Evolutionary conservation across 1,140 invertebrate species (phyloP).

Genomic region (Harpegnathos saltator): DNA sequence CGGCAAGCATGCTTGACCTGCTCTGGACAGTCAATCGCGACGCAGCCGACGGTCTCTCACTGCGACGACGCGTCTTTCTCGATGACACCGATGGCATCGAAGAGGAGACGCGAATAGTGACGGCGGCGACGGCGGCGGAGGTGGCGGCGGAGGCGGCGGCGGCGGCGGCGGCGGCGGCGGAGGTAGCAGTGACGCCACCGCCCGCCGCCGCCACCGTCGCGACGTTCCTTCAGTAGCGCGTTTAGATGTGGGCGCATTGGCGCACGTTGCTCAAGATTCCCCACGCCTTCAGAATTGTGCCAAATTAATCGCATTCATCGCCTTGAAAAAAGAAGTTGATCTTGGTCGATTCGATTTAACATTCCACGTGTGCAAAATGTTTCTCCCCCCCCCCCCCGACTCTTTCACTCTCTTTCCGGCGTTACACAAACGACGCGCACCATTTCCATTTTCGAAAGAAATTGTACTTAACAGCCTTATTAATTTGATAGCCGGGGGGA

Average conservation of each 20-base stretch:
- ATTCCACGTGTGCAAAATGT: background rate
- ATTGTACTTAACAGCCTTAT: background rate
- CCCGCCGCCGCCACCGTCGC: too few relatives aligned
- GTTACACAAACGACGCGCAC: background rate
- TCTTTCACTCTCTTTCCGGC: too few relatives aligned
- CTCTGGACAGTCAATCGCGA: background rate
- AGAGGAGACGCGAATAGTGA: constrained; percentile 35
- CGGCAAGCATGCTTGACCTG: constrained; percentile 36
- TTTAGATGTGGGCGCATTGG: constrained; percentile 31
- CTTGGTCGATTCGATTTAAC: constrained; percentile 12
- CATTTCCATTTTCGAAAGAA: background rate
- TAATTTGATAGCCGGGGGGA: too few relatives aligned
- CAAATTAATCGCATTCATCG: background rate
- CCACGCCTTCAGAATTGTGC: background rate
- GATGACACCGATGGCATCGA: constrained; percentile 22
- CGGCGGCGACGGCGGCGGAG: background rate
- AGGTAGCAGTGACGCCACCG: too few relatives aligned
- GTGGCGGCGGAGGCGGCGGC: background rate
- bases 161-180: constrained; percentile 1
- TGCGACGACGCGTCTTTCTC: constrained; percentile 25
- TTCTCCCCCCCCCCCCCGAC: too few relatives aligned
- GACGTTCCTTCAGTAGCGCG: constrained; percentile 47
- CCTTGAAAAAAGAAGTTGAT: background rate
- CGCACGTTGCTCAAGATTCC: background rate
- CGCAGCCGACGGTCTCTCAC: constrained; percentile 31